Evolutionary conservation across 2,113 vertebrate species (phyloP).

Genomic region (Castor canadensis): DNA sequence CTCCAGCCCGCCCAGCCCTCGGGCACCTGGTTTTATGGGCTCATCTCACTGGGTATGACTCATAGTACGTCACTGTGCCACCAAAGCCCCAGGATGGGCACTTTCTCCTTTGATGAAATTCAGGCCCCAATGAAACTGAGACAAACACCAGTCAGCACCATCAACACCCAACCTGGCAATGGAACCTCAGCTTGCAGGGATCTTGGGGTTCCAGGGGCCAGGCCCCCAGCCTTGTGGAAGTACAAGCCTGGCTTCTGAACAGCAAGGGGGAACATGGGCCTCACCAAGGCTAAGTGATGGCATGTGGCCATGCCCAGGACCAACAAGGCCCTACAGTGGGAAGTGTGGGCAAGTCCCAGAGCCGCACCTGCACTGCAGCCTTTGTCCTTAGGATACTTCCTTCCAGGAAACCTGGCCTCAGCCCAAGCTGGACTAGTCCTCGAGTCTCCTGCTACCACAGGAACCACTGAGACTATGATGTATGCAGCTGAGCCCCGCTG

Average conservation of each 20-base stretch:
- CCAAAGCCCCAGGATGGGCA: accelerated
- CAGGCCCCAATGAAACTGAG: not conserved
- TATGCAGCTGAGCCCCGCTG: too few species aligned
- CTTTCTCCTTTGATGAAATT: not conserved
- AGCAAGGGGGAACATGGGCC: not conserved
- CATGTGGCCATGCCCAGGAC: not conserved
- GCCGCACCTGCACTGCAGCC: too few species aligned
- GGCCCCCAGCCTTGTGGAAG: not conserved
- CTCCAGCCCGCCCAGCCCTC: not conserved
- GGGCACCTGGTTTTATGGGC: accelerated
- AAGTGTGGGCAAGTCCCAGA: accelerated
- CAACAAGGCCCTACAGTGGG: not conserved
- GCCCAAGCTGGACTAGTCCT: not conserved
- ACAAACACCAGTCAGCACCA: not conserved
- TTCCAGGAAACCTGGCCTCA: not conserved
- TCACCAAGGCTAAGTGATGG: not conserved
- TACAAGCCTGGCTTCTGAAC: not conserved
- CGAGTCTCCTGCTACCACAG: not conserved
- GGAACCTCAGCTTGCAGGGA: accelerated
- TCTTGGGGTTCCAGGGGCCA: not conserved
- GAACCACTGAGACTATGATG: not conserved
- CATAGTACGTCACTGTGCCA: accelerated
- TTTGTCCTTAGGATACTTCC: too few species aligned
- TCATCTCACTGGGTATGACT: not conserved
- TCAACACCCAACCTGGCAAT: too few species aligned